phyloP scores from a whole-genome alignment of 2,888 invertebrate genomes.

The Aphrophora alni region DNA sequence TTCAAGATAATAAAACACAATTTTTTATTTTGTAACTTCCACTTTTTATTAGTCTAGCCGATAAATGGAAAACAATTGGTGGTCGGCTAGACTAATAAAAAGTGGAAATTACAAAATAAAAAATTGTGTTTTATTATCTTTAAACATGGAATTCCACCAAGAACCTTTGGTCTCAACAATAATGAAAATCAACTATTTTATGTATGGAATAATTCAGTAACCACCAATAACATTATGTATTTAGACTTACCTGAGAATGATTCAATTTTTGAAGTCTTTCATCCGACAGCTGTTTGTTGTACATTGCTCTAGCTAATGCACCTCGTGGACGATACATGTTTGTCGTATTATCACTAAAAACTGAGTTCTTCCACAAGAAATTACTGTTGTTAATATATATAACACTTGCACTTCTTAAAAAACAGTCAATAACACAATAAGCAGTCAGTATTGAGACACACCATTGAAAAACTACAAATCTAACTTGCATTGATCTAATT shows the following conservation, averaged over 20 bases:
- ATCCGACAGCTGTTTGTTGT: conserved; percentile 75
- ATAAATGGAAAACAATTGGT: too few species aligned
- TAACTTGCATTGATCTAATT: background rate
- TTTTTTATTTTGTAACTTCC: too few species aligned
- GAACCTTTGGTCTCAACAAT: too few species aligned
- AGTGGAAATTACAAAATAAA: too few species aligned
- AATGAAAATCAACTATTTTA: too few species aligned
- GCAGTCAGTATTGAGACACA: background rate
- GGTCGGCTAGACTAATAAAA: too few species aligned
- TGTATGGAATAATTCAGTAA: too few species aligned
- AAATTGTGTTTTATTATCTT: too few species aligned
- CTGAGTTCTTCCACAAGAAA: background rate
- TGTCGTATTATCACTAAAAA: background rate
- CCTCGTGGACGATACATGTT: conserved; percentile 70
- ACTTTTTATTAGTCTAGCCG: too few species aligned
- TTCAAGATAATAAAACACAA: too few species aligned
- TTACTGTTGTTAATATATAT: background rate
- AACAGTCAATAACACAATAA: background rate
- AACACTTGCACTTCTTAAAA: background rate
- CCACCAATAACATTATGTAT: too few species aligned
- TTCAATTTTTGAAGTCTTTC: conserved; percentile 70
- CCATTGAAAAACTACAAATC: background rate
- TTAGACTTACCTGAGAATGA: conserved; percentile 71
- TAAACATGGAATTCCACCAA: too few species aligned
- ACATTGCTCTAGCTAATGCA: conserved; percentile 72